Conservation (phyloP, 1,140 invertebrate genomes). For the Andrena cerasifolii region DNA sequence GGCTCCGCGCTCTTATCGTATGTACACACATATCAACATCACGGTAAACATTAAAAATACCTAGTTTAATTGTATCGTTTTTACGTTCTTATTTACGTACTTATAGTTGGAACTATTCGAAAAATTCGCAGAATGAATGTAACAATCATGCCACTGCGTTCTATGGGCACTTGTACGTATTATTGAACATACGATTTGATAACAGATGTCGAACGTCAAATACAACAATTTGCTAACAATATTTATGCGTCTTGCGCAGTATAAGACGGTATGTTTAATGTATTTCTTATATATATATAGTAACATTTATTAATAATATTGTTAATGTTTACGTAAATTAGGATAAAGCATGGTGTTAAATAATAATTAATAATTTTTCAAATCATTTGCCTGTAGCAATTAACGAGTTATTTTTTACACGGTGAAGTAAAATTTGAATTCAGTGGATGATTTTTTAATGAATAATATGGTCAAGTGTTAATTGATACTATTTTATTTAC, state of each 20-base stretch:
- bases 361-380: background rate
- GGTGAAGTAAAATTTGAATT: background rate
- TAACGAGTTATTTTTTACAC: background rate
- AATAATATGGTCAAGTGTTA: conserved; percentile 1
- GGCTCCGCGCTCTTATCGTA: background rate
- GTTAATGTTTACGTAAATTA: too few species aligned
- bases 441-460: background rate
- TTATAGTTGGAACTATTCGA: background rate
- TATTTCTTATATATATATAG: background rate
- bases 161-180: conserved; percentile 4
- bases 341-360: too few species aligned
- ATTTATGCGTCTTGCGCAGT: conserved; percentile 5
- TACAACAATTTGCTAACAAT: conserved; percentile 29
- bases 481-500: conserved; percentile 27
- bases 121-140: conserved; percentile 21
- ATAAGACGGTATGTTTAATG: conserved; percentile 33
- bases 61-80: background rate
- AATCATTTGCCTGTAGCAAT: background rate
- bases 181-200: background rate
- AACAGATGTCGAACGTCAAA: conserved; percentile 25
- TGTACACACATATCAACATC: conserved; percentile 36
- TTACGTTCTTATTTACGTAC: background rate
- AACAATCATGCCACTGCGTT: background rate
- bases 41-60: conserved; percentile 17
- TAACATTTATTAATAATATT: background rate